These are phyloP conservation scores for Neomonachus schauinslandi DNA, from an alignment of 2,113 vertebrate genomes.

Conservation along the genomic window DNA sequence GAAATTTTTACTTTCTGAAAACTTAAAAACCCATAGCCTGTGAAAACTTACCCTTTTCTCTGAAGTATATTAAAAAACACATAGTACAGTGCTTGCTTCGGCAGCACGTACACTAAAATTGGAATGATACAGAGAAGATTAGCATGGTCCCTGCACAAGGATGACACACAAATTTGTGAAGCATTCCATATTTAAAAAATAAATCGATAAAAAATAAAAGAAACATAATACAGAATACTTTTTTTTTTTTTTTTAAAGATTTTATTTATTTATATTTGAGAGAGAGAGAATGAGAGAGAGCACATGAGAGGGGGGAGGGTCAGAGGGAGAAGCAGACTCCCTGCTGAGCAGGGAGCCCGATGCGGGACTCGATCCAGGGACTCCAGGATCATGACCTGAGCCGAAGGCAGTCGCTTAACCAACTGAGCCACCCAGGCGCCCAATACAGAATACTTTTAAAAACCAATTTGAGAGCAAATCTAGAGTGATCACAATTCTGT, in stretches of 20 bases:
- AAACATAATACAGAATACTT: not conserved
- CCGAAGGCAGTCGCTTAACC: too few species aligned
- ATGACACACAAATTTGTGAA: not conserved
- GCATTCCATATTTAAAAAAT: not conserved
- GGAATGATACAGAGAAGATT: not conserved
- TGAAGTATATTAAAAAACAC: not conserved
- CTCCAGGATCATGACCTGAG: too few species aligned
- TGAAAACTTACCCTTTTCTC: not conserved
- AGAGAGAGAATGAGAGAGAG: too few species aligned
- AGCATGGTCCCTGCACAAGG: not conserved
- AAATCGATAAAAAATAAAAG: not conserved
- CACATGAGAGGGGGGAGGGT: too few species aligned
- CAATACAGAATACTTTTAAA: conserved; percentile 13
- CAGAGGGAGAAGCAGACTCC: too few species aligned
- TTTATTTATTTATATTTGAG: too few species aligned
- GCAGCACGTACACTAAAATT: not conserved
- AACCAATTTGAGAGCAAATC: not conserved
- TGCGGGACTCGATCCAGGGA: too few species aligned
- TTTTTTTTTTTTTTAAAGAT: too few species aligned
- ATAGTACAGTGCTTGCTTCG: not conserved
- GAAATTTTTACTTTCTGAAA: conserved; percentile 2
- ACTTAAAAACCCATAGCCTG: not conserved
- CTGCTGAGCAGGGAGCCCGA: too few species aligned
- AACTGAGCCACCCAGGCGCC: too few species aligned
- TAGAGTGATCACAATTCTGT: not conserved